phyloP scores from a whole-genome alignment of 2,113 vertebrate genomes.

The Collichthys lucidus region DNA sequence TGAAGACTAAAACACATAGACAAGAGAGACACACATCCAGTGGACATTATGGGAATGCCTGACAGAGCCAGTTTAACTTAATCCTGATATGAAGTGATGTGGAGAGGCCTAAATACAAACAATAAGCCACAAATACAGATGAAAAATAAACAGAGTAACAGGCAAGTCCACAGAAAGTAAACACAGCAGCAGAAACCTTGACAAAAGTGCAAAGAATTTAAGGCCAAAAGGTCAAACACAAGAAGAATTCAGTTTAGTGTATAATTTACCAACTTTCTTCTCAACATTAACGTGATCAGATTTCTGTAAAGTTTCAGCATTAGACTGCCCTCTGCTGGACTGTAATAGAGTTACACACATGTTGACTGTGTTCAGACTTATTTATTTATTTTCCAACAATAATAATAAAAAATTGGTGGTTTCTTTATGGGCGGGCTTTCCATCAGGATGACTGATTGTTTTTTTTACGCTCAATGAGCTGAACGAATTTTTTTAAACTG shows the following conservation, averaged over 20 bases:
- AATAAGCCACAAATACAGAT: not conserved
- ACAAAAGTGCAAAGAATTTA: no score
- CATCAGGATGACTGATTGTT: not conserved
- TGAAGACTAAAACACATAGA: not conserved
- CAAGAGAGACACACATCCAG: not conserved
- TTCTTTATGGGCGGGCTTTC: not conserved
- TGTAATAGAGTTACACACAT: not conserved
- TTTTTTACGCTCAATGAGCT: slow-evolving; percentile 5
- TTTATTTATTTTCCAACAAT: no score
- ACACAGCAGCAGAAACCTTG: no score
- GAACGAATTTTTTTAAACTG: not conserved
- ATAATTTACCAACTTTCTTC: no score
- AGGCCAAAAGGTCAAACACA: no score
- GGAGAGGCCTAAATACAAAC: not conserved
- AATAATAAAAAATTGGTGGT: not conserved
- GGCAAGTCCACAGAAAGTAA: not conserved
- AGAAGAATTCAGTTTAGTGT: no score
- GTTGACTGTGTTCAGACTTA: no score
- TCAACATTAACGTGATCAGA: not conserved
- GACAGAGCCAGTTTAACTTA: not conserved
- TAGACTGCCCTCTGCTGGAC: not conserved
- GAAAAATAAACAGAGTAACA: not conserved
- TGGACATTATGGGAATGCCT: not conserved
- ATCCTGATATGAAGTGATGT: not conserved
- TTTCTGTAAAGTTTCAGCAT: not conserved